A percentile compares a stretch with the other conserved stretches of the same genome.
Conservation (phyloP, 2,113 vertebrate genomes). For the Orcinus orca region DNA sequence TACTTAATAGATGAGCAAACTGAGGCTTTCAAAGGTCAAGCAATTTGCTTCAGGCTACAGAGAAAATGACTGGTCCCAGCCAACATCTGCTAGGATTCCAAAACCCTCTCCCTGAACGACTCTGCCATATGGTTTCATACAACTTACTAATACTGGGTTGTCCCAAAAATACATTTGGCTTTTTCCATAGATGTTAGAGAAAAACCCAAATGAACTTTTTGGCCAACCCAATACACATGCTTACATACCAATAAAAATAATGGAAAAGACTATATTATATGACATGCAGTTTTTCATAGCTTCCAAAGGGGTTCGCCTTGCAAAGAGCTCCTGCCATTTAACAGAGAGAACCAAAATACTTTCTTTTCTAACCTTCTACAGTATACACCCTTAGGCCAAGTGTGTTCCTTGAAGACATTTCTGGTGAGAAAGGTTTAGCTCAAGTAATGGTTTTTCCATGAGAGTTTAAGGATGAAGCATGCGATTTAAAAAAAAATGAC, state of each 20-base stretch:
- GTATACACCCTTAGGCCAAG: background rate
- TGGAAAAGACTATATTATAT: background rate
- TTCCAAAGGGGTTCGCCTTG: background rate
- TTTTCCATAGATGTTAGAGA: too few species aligned
- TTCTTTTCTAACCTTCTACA: background rate
- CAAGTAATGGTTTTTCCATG: background rate
- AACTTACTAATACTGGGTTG: background rate
- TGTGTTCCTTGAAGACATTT: background rate
- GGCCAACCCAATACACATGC: background rate
- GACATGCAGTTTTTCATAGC: background rate
- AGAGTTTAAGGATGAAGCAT: conserved; percentile 52
- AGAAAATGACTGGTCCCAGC: background rate
- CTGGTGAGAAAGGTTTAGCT: background rate
- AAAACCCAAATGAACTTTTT: too few species aligned
- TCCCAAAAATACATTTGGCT: too few species aligned
- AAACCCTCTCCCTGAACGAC: background rate
- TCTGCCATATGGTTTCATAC: background rate
- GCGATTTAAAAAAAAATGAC: conserved; percentile 6
- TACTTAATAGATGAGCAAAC: background rate
- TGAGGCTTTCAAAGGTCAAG: background rate
- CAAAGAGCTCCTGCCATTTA: background rate
- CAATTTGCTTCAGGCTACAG: background rate
- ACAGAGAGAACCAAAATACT: background rate
- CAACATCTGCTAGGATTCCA: background rate
- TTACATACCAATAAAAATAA: background rate